Evolutionary conservation across 2,888 invertebrate species (phyloP), one percentile per base, ranked within the genome.

Genomic region (Lasiommata megera): DNA sequence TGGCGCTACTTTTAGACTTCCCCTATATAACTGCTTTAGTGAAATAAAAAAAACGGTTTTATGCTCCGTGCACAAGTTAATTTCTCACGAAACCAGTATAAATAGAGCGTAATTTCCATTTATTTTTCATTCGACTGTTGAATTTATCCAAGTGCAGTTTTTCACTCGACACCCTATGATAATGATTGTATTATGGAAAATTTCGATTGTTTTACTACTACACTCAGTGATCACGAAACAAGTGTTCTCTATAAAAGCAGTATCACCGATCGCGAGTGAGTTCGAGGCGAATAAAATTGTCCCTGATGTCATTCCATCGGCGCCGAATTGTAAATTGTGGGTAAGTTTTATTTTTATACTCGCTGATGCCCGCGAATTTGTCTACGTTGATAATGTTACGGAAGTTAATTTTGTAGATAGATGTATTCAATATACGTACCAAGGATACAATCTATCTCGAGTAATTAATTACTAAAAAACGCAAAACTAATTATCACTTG

Each of bases 181-280:
- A 37, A 50, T 50, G 50, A 14, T 12, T 18, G 37, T 1, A 37
- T 18, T 50, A 50, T 50, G 23, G 37, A 37, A 50, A 50, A 37
- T 50, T 8, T 12, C 50, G 8, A 37, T 50, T 37, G 37, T 37
- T 28, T 14, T 50, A 17, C 8, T 50, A 8, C 8, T 50, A 18
- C 12, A 12, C n/a, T 34, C 8, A 23, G 1, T 14, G 23, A 37
- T 50, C 12, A 37, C 12, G 3, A 23, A 37, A 9, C 6, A 14
- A 18, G 50, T 18, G 11, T 18, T 23, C 12, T 23, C 18, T 9
- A 8, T 14, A 14, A 7, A 18, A 2, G 3, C 6, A 17, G 5
- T 17, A 48, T 38, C 23, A 6, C 9, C 37, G 2, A 7, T 37
- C 2, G 37, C 37, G 28, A 23, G 17, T 23, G 14, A 7, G 5